Percentiles rank a stretch among this genome's conserved stretches.
These are phyloP conservation scores for Pogonocherus hispidulus DNA, from an alignment of 2,888 invertebrate genomes.

Conservation along the genomic window DNA sequence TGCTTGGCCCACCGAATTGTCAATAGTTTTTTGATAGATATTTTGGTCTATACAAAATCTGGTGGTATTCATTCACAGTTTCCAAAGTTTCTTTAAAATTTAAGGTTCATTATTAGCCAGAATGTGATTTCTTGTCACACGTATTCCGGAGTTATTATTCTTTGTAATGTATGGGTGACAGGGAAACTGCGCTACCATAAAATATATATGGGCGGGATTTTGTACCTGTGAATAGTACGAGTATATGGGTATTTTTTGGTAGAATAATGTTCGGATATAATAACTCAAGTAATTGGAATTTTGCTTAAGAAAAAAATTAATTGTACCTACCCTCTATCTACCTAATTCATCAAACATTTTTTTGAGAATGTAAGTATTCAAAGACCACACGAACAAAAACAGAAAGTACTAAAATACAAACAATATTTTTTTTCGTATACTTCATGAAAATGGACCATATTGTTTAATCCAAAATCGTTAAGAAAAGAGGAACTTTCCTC, in stretches of 20 bases:
- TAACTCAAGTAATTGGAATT: not conserved
- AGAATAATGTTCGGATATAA: not conserved
- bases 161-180: conserved; percentile 11
- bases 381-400: too few relatives aligned
- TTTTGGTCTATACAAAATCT: conserved; percentile 55
- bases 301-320: too few relatives aligned
- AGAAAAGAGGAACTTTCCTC: too few relatives aligned
- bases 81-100: conserved; percentile 19
- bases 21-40: conserved; percentile 55
- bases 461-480: too few relatives aligned
- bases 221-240: not conserved
- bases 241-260: not conserved
- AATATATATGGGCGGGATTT: not conserved
- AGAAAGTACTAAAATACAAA: too few relatives aligned
- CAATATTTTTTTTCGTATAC: too few relatives aligned
- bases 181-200: not conserved
- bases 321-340: too few relatives aligned
- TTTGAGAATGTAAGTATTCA: too few relatives aligned
- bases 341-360: too few relatives aligned
- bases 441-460: too few relatives aligned
- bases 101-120: not conserved
- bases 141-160: not conserved
- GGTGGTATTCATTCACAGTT: conserved; percentile 36
- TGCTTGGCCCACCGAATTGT: conserved; percentile 42
- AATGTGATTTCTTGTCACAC: not conserved